phyloP scores from a whole-genome alignment of 2,797 vertebrate genomes.

The Buceros bicornis region DNA sequence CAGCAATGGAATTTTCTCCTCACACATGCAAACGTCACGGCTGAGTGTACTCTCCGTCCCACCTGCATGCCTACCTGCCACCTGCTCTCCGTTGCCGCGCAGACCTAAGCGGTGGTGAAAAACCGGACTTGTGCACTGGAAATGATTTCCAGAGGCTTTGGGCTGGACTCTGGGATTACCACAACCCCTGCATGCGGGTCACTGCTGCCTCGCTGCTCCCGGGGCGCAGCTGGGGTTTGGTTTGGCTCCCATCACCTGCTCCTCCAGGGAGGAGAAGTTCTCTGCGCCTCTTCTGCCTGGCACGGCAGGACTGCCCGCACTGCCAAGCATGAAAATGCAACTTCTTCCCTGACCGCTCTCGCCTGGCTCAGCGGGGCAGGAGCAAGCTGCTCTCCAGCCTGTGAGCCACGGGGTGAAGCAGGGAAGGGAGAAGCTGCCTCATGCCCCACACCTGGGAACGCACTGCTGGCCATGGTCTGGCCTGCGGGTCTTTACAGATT shows the following conservation, averaged over 20 bases:
- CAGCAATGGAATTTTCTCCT: constrained; percentile 51
- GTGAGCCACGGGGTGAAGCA: accelerated
- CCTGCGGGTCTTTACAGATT: neutral
- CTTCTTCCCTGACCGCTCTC: neutral
- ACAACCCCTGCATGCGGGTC: too few species aligned
- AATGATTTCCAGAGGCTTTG: too few species aligned
- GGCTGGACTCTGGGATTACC: too few species aligned
- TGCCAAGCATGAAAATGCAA: accelerated
- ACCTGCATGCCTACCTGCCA: neutral
- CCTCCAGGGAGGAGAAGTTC: too few species aligned
- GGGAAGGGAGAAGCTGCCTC: neutral
- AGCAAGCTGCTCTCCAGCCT: neutral
- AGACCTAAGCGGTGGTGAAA: neutral
- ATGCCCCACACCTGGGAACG: neutral
- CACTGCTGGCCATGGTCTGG: neutral
- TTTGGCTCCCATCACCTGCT: too few species aligned
- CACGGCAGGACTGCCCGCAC: accelerated
- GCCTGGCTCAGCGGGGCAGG: accelerated
- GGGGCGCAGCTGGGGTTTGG: too few species aligned
- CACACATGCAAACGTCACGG: neutral
- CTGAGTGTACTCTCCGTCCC: constrained; percentile 35
- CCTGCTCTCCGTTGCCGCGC: neutral
- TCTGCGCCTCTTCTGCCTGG: too few species aligned
- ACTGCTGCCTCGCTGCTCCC: too few species aligned
- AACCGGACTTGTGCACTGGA: neutral